These are phyloP conservation scores for Tetrapedia diversipes DNA, from an alignment of 2,888 invertebrate species.

Conservation along the genomic window DNA sequence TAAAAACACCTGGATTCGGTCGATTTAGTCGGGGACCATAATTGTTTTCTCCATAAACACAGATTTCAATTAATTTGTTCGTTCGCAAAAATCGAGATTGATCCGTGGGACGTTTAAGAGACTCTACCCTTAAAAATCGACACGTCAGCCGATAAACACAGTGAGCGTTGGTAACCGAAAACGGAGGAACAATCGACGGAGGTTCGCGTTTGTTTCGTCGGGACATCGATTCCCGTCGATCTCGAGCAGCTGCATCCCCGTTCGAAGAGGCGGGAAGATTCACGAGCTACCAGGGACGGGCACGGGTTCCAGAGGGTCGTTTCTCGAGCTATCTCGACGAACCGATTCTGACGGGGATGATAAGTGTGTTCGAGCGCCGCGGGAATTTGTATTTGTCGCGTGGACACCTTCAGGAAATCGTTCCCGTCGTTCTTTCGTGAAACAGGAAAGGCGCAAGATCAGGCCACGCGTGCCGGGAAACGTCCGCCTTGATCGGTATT, in stretches of 20 bases:
- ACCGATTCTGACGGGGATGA: constrained; percentile 39
- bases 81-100: not conserved
- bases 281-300: constrained; percentile 44
- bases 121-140: too few relatives aligned
- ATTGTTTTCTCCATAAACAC: too few relatives aligned
- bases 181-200: constrained; percentile 32
- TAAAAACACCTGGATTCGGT: too few relatives aligned
- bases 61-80: not conserved
- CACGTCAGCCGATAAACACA: not conserved
- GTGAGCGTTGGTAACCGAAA: not conserved
- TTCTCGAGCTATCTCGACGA: constrained; percentile 24
- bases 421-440: constrained; percentile 39
- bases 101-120: too few relatives aligned
- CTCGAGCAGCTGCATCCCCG: constrained; percentile 12
- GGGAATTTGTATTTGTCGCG: constrained; percentile 49
- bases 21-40: too few relatives aligned
- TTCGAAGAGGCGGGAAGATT: constrained; percentile 17
- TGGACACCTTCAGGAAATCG: constrained; percentile 46
- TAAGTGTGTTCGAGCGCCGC: constrained; percentile 37
- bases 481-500: not conserved
- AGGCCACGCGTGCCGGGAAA: constrained; percentile 13
- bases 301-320: constrained; percentile 21
- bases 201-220: constrained; percentile 42
- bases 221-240: constrained; percentile 36
- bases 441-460: not conserved